Evolutionary conservation across 2,797 vertebrate species (phyloP), one percentile per base, ranked within the genome.

Genomic region (Champsocephalus esox): DNA sequence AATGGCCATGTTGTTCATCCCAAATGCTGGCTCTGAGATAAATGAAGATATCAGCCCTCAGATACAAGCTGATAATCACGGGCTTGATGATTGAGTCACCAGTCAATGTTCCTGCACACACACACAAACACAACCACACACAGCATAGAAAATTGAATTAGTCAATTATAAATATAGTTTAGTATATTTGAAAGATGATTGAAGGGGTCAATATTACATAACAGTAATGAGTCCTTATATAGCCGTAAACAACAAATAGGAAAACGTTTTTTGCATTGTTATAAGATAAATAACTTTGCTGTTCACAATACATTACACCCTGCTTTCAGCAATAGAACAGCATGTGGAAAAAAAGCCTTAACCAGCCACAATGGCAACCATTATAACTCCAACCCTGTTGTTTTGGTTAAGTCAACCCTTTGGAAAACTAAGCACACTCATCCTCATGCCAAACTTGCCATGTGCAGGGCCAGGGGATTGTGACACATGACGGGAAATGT

Each of bases 131-230:
- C 52, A 28, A 28, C 28, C 28, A 14, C 9, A 67, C 46, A 32
- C 3, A 52, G 28, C 10, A 28, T 10, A 55, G 50, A 64, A 48
- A 71, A 84, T 81, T 14, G 12, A 16, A 66, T 54, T 43, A 16
- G 13, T 61, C 19, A 28, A 1, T n/a, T 32, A 50, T 44, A 21
- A 43, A 41, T 59, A 32, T 38, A 21, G 14, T 67, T 51, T 63
- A 67, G 32, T 34, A 43, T 17, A 80, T 73, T 49, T 70, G 61
- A 46, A 58, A 54, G 57, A 65, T 5, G 56, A 14, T 56, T 34
- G 38, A 68, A 38, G 34, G 28, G 61, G 70, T 70, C 44, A 50
- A 16, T 43, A 12, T 8, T 73, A 80, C 38, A 43, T 75, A n/a
- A 65, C 6, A 3, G n/a, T n/a, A n/a, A n/a, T 62, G 32, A 46